phyloP scores from a whole-genome alignment of 2,113 vertebrate species.

The Choloepus hoffmanni region DNA sequence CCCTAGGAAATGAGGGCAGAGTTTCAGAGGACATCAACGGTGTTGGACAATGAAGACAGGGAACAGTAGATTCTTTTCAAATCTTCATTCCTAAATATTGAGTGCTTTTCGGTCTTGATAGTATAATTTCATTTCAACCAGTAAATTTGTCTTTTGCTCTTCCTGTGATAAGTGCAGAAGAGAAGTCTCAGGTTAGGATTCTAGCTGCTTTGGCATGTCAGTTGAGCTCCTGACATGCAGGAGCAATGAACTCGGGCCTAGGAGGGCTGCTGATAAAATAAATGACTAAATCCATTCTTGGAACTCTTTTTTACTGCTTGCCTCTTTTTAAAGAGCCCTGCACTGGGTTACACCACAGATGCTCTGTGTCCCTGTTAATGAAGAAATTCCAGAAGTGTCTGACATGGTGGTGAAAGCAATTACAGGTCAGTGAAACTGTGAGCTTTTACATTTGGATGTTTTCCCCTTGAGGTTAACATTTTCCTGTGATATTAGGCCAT shows the following conservation, averaged over 20 bases:
- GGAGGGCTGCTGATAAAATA: not conserved
- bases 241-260: not conserved
- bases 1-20: not conserved
- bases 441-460: not conserved
- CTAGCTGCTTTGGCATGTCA: not conserved
- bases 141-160: not conserved
- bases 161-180: not conserved
- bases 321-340: conserved; percentile 88
- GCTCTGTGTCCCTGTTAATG: conserved; percentile 97
- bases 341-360: conserved; percentile 98
- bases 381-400: conserved; percentile 96
- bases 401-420: conserved; percentile 98
- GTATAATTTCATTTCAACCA: not conserved
- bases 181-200: not conserved
- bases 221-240: not conserved
- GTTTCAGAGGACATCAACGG: not conserved
- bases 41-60: not conserved
- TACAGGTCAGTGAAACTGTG: conserved; percentile 90
- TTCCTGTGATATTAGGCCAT: not conserved
- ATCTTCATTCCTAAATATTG: not conserved
- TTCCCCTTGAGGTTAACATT: not conserved
- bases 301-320: not conserved
- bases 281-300: not conserved
- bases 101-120: not conserved
- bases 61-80: not conserved